Conservation (phyloP, 1,140 invertebrate species). For the Philotrypesis tridentata region DNA sequence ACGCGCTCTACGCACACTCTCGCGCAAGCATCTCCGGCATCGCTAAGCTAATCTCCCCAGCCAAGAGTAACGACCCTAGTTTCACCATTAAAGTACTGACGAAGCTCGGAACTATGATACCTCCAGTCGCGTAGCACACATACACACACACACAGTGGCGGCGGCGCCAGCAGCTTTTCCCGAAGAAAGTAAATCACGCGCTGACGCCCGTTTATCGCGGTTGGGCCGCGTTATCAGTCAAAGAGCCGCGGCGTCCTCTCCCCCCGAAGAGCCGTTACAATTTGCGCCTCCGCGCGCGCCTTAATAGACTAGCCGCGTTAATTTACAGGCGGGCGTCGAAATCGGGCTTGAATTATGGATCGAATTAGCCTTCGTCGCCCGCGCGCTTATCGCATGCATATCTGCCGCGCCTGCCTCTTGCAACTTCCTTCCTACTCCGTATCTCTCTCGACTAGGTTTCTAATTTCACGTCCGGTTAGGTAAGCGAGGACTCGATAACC, state of each 20-base stretch:
- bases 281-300: conserved; percentile 40
- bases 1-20: background rate
- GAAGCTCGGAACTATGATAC: background rate
- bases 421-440: background rate
- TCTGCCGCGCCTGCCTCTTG: background rate
- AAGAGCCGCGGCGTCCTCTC: conserved; percentile 10
- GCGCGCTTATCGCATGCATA: background rate
- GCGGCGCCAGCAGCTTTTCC: background rate
- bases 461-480: conserved; percentile 42
- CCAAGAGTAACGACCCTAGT: background rate
- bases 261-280: conserved; percentile 53
- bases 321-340: conserved; percentile 58
- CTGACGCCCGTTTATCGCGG: background rate
- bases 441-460: conserved; percentile 18
- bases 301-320: conserved; percentile 61
- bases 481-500: background rate
- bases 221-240: conserved; percentile 11
- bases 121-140: background rate
- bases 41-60: background rate
- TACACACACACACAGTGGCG: background rate
- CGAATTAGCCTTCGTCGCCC: conserved; percentile 55
- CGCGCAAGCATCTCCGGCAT: background rate
- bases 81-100: conserved; percentile 9
- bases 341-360: conserved; percentile 62
- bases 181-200: conserved; percentile 24